Conservation (phyloP, 2,888 invertebrate species). For the Cinara cedri region DNA sequence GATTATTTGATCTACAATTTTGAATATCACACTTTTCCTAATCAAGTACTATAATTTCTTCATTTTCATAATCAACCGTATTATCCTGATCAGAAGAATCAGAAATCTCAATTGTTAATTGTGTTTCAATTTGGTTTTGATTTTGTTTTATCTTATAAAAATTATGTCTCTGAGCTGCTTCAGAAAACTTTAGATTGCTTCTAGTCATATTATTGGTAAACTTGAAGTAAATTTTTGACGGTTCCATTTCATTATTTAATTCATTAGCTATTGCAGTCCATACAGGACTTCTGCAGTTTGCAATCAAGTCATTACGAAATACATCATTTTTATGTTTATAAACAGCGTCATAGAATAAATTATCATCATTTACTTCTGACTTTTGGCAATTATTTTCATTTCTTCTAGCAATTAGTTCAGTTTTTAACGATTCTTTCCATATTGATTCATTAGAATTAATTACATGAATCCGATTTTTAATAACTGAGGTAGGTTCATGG, state of each 20-base stretch:
- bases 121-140: background rate
- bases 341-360: constrained; percentile 39
- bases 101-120: background rate
- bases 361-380: constrained; percentile 3
- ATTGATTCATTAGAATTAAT: constrained; percentile 27
- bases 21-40: background rate
- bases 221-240: constrained; percentile 21
- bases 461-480: constrained; percentile 32
- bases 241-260: constrained; percentile 42
- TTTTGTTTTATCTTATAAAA: constrained; percentile 36
- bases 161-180: constrained; percentile 52
- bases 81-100: constrained; percentile 25
- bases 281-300: constrained; percentile 39
- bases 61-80: constrained; percentile 16
- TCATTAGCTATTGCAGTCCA: constrained; percentile 38
- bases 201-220: constrained; percentile 45
- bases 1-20: background rate
- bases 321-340: constrained; percentile 49
- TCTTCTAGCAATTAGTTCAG: background rate
- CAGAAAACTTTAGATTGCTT: constrained; percentile 43
- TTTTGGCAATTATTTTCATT: background rate
- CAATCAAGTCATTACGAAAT: constrained; percentile 44
- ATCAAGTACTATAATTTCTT: constrained; percentile 4
- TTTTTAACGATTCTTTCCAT: constrained; percentile 19
- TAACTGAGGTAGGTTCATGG: constrained; percentile 4